Conservation (phyloP, 2,113 vertebrate species). For the Peucedramus taeniatus region DNA sequence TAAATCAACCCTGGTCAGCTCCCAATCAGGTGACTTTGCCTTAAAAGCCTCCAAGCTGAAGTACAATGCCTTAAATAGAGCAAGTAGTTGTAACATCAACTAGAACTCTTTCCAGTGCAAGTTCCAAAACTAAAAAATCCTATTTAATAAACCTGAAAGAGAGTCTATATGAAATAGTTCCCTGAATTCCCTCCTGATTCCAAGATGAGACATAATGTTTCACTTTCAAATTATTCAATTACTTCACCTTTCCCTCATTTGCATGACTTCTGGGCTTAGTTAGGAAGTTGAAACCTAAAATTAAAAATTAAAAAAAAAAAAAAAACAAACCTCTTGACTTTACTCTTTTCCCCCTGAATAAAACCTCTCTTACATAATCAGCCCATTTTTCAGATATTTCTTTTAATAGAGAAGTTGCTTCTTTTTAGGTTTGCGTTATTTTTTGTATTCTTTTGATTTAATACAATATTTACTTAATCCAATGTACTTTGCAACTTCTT, state of each 20-base stretch:
- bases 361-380: not conserved
- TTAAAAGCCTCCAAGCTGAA: not conserved
- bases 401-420: not conserved
- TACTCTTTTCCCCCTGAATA: not conserved
- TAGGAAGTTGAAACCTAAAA: not conserved
- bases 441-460: not conserved
- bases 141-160: not conserved
- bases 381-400: not conserved
- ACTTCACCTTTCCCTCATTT: slow-evolving; percentile 1
- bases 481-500: not conserved
- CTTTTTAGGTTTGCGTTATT: not conserved
- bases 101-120: not conserved
- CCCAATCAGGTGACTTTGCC: not conserved
- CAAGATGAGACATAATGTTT: not conserved
- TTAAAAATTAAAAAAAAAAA: not conserved
- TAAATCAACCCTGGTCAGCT: not conserved
- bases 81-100: not conserved
- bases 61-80: not conserved
- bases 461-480: not conserved
- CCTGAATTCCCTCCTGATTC: slow-evolving; percentile 9
- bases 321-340: too few relatives aligned
- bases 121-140: not conserved
- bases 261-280: not conserved
- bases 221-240: not conserved
- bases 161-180: not conserved